Base-by-base conservation (phyloP, 2,888 invertebrate species). In the Leptopilina drosophilae region DNA sequence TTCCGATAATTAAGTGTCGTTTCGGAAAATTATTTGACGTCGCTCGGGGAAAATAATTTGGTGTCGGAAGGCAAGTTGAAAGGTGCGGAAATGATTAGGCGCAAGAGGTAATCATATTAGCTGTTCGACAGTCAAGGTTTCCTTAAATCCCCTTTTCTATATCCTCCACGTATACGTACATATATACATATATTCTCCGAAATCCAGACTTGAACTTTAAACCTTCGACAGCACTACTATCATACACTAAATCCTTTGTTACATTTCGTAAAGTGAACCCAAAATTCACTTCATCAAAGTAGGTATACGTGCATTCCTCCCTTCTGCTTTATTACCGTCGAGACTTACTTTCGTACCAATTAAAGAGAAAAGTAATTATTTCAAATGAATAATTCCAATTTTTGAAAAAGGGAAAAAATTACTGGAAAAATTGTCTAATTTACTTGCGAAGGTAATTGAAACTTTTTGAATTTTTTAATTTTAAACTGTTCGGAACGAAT, bases 1-100 rank as follows among this genome's bases (percentile, higher is more conserved):
- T 86, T 82, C 85, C 87, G 87, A 88, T 89, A 89, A 89, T 89
- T 88, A 89, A 88, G 87, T 88, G 88, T 88, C 89, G 84, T 83
- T 82, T 83, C 81, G 85, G 86, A 86, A 87, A 87, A 88, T 89
- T 87, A 86, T 86, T 81, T 81, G 78, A 75, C 80, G 77, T 75
- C 78, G 14, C 73, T 14, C 49, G 56, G 73, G 33, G 73, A 73
- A 73, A 73, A 69, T 69, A 49, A 69, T 69, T 69, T 53, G 14
- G 14, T 69, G 69, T 53, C 59, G 73, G 42, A 65, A 8, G 33
- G 7, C 40, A n/a, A 42, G 26, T 26, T 20, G 11, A 64, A 73
- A 53, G 82, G 78, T 82, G 82, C 77, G 82, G 80, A 78, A 85
- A 84, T 83, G 84, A 85, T 83, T 82, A 82, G 85, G 77, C 9